Percentiles rank a stretch among this genome's conserved stretches.
These are phyloP conservation scores for Lepus townsendii DNA, from an alignment of 2,797 vertebrate species.

Conservation along the genomic window DNA sequence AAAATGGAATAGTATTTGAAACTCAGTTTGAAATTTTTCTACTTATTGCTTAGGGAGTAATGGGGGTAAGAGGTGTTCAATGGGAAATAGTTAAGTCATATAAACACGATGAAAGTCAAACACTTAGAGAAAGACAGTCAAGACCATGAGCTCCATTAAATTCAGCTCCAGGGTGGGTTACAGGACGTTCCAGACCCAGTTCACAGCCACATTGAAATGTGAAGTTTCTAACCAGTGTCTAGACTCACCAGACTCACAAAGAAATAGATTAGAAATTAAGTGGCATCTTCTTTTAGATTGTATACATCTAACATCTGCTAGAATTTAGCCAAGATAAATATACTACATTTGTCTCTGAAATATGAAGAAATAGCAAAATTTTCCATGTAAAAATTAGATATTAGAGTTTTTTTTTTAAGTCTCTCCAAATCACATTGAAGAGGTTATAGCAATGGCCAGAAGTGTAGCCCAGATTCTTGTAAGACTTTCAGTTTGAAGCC, in stretches of 20 bases:
- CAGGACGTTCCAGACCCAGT: not conserved
- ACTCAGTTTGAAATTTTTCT: not conserved
- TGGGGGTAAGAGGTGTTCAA: not conserved
- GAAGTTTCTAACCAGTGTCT: conserved; percentile 44
- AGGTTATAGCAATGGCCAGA: not conserved
- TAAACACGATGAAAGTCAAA: not conserved
- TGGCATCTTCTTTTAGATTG: conserved; percentile 36
- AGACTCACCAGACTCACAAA: not conserved
- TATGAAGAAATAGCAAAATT: conserved; percentile 50
- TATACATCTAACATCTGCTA: conserved; percentile 47
- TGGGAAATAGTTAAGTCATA: not conserved
- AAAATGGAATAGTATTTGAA: conserved; percentile 37
- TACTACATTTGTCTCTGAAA: conserved; percentile 52
- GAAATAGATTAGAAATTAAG: conserved; percentile 43
- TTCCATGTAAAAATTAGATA: conserved; percentile 33
- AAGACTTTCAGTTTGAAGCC: conserved; percentile 53
- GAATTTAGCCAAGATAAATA: conserved; percentile 64
- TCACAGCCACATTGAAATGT: not conserved
- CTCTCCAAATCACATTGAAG: conserved; percentile 21
- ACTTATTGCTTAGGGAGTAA: not conserved
- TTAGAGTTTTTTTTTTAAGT: not conserved
- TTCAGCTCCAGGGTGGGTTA: not conserved
- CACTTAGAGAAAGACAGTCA: not conserved
- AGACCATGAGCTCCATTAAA: not conserved
- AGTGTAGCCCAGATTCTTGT: not conserved